Conservation (phyloP, 2,113 vertebrate species). For the Pseudorasbora parva region DNA sequence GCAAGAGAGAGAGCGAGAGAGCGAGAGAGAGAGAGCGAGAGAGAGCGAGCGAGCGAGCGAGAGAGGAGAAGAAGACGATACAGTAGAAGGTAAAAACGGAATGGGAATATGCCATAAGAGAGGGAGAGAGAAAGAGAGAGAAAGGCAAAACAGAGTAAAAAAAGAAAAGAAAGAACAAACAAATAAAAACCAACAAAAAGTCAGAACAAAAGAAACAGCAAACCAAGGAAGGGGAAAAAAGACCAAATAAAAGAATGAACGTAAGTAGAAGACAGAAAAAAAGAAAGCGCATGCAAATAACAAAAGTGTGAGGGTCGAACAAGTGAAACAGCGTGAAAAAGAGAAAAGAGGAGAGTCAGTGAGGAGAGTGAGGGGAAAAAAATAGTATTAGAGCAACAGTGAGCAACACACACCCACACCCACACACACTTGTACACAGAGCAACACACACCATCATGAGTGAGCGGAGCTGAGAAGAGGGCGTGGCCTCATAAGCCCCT, state of each 20-base stretch:
- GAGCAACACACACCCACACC: slow-evolving; percentile 64
- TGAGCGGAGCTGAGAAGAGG: not conserved
- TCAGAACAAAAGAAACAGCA: not conserved
- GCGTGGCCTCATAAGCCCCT: not conserved
- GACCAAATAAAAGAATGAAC: not conserved
- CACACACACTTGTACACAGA: slow-evolving; percentile 53
- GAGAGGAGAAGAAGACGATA: no score
- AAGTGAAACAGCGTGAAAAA: slow-evolving; percentile 16
- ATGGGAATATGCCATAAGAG: no score
- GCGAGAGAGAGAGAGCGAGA: slow-evolving; percentile 88
- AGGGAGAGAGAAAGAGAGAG: no score
- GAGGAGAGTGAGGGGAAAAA: slow-evolving; percentile 68
- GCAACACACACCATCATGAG: slow-evolving; percentile 38
- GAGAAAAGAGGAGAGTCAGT: slow-evolving; percentile 52
- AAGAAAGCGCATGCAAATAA: slow-evolving; percentile 41
- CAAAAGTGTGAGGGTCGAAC: slow-evolving; percentile 52
- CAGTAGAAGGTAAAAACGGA: no score
- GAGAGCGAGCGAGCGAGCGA: slow-evolving; percentile 72
- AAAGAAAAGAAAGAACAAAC: not conserved
- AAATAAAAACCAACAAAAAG: not conserved
- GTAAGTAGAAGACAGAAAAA: not conserved
- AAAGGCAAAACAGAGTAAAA: no score
- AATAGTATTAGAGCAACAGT: slow-evolving; percentile 81
- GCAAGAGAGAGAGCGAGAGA: slow-evolving; percentile 88
- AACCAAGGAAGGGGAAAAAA: not conserved